Percentiles rank a stretch among this genome's conserved stretches.
Conservation (phyloP, 92 coral and sea anemone genomes). For the Epizoanthus ramosus region DNA sequence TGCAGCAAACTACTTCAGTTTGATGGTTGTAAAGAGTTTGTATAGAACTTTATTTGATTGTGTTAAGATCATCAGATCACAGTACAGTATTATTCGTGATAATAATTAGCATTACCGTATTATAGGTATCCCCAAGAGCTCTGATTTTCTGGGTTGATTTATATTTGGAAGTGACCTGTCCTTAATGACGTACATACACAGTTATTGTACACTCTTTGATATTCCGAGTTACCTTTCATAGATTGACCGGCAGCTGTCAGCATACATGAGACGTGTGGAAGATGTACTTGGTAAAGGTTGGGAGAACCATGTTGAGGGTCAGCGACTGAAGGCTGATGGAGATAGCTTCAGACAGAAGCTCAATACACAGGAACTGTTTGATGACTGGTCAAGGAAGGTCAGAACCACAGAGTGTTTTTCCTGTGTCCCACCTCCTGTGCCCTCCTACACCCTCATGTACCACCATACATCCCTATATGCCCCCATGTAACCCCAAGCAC, state of each 20-base stretch:
- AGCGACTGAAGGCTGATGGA: conserved; percentile 96
- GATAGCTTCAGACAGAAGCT: conserved; percentile 96
- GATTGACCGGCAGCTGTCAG: conserved; percentile 98
- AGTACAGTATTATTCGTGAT: no score
- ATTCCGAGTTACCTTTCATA: background rate
- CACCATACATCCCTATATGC: no score
- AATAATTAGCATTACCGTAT: no score
- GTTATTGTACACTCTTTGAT: background rate
- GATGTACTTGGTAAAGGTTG: conserved; percentile 99
- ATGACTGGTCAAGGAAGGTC: conserved; percentile 99
- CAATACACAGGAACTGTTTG: conserved; percentile 96
- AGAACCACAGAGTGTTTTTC: background rate
- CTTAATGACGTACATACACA: background rate
- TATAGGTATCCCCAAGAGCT: no score
- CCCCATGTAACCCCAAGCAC: no score
- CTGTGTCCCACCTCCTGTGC: background rate
- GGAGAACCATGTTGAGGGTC: conserved; percentile 99
- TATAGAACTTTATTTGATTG: no score
- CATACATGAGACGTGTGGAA: conserved; percentile 96
- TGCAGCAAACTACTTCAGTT: background rate
- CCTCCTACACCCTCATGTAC: no score
- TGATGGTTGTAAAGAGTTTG: no score
- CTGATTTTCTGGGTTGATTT: no score
- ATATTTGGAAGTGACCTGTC: background rate
- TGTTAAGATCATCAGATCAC: no score